These are phyloP conservation scores for Poecile atricapillus DNA, from an alignment of 2,113 vertebrate genomes.

Conservation along the genomic window DNA sequence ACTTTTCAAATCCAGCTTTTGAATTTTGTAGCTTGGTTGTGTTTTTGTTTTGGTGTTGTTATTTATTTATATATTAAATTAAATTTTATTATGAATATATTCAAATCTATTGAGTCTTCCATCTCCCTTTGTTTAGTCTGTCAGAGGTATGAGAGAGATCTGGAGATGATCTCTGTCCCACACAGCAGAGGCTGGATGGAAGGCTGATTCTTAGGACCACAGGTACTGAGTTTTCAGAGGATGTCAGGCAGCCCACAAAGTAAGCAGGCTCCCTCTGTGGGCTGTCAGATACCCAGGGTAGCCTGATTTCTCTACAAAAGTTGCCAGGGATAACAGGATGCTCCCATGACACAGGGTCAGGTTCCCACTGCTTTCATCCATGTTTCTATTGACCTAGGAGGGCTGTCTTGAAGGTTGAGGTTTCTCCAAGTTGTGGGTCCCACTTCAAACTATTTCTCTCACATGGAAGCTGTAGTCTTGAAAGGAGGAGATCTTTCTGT, in stretches of 20 bases:
- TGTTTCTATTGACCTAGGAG: neutral
- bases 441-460: neutral
- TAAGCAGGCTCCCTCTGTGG: neutral
- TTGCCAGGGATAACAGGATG: constrained; percentile 15
- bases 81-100: neutral
- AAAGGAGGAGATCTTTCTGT: neutral
- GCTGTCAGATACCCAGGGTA: neutral
- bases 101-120: neutral
- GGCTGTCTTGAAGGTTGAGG: neutral
- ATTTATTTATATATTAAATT: too few species aligned
- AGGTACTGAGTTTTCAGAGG: neutral
- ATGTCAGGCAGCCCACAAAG: neutral
- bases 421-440: neutral
- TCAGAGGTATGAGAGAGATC: neutral
- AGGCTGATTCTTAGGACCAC: neutral
- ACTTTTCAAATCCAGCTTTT: neutral
- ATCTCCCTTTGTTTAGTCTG: neutral
- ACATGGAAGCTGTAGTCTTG: neutral
- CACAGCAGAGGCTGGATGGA: neutral
- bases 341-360: constrained; percentile 16
- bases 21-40: neutral
- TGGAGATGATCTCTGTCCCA: neutral
- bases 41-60: neutral
- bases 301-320: neutral
- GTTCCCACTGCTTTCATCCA: constrained; percentile 1